Conservation (phyloP, 2,797 vertebrate genomes). For the Mormyrus proboscirostris region DNA sequence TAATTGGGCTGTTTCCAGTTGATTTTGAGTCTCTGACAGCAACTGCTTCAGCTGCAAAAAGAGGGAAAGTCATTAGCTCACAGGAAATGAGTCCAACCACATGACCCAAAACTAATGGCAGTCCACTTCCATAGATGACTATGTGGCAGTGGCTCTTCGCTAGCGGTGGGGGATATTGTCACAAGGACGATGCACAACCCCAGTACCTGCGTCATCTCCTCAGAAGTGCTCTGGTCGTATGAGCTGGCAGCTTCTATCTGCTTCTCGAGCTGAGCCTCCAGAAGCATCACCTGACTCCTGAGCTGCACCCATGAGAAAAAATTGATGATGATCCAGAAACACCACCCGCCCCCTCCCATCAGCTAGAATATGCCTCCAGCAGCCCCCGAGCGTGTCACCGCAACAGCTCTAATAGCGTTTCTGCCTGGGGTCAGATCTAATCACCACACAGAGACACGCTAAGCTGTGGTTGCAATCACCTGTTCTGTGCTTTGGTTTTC, state of each 20-base stretch:
- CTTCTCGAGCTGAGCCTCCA: slow-evolving; percentile 78
- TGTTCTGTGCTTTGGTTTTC: slow-evolving; percentile 74
- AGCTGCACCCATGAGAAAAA: neutral
- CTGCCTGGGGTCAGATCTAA: neutral
- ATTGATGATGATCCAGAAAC: neutral
- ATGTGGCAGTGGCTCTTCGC: neutral
- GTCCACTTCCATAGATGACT: neutral
- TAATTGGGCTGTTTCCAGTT: slow-evolving; percentile 69
- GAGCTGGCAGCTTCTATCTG: slow-evolving; percentile 67
- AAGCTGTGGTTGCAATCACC: slow-evolving; percentile 52
- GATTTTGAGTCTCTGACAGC: slow-evolving; percentile 69
- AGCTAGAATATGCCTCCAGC: neutral
- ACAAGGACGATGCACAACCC: neutral
- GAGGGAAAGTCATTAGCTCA: neutral
- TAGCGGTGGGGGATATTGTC: neutral
- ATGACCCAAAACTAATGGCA: neutral
- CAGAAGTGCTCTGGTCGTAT: slow-evolving; percentile 63
- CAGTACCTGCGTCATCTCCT: slow-evolving; percentile 71
- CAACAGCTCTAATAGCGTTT: neutral
- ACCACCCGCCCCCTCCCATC: neutral
- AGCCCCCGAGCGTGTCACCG: neutral
- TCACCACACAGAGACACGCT: neutral
- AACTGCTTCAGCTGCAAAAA: slow-evolving; percentile 64
- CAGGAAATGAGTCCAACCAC: neutral
- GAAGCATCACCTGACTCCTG: slow-evolving; percentile 65